Percentiles rank a stretch among this genome's conserved stretches.
phyloP scores from a whole-genome alignment of 2,113 vertebrate genomes.

The Gymnarchus niloticus region DNA sequence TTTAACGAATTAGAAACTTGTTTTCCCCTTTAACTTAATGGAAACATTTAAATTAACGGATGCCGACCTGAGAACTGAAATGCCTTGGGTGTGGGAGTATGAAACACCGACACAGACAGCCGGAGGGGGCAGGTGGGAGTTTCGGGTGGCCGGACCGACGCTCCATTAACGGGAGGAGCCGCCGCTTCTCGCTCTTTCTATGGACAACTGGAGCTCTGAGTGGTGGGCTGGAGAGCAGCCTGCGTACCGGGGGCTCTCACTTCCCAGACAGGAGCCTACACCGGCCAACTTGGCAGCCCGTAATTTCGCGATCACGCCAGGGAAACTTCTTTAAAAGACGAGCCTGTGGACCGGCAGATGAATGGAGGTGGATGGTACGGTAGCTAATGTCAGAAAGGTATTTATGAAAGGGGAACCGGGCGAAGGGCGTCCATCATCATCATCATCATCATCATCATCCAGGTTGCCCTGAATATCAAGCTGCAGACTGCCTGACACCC shows the following conservation, averaged over 20 bases:
- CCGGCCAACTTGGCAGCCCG: no score
- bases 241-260: not conserved
- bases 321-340: not conserved
- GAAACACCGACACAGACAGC: not conserved
- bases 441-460: no score
- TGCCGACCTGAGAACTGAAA: not conserved
- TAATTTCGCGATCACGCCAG: not conserved
- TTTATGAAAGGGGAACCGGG: no score
- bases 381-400: no score
- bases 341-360: not conserved
- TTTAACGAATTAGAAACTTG: no score
- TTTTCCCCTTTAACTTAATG: not conserved
- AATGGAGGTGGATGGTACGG: no score
- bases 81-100: not conserved
- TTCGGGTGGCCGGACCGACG: not conserved
- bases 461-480: not conserved
- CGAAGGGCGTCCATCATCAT: no score
- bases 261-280: not conserved
- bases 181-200: not conserved
- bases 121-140: not conserved
- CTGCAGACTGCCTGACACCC: no score
- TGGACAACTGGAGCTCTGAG: not conserved
- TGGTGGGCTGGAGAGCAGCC: not conserved
- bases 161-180: not conserved
- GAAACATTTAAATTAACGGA: not conserved